Base-by-base conservation (phyloP, 2,888 invertebrate genomes). In the Nycteola revayana region DNA sequence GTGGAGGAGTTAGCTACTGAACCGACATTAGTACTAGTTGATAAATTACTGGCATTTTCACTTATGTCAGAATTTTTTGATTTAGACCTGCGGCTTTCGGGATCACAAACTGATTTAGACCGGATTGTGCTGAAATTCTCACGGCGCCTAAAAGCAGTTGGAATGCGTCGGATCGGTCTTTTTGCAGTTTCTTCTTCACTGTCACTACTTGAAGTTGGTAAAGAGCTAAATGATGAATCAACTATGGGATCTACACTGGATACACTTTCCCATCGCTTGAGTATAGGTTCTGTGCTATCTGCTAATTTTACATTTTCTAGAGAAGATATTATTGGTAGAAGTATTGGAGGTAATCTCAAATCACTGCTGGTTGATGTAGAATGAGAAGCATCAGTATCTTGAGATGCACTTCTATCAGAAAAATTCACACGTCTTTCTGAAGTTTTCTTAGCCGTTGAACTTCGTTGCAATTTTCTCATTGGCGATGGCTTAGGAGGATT, bases 221-320 rank as follows among this genome's bases (percentile, higher is more conserved):
- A 75, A 23, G 91, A 92, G 53, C 91, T 91, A 32, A 91, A 90
- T 20, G 92, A 92, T 24, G 92, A 93, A 75, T 94, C 93, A 11
- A 93, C 86, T 48, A 93, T 90, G 8, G 93, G 93, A 30, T 93
- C 93, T 9, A 93, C 88, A 60, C 94, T 94, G 0, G 93, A 93
- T 23, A 92, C 89, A 60, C 93, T 93, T 49, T 90, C 91, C 80
- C 91, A 91, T 32, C 89, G 73, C 62, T 86, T 89, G 9, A 90
- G 46, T 31, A 85, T 63, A n/a, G 83, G 79, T 40, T 88, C 88
- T 1, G 66, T 60, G 6, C 75, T 60, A 40, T 87, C 85, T 7
- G 78, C 51, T 18, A 89, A 63, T 46, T 81, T 87, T 1, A 88
- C 86, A 36, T 84, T 88, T 70, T 91, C 91, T 56, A 93, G 74